phyloP scores from a whole-genome alignment of 2,888 invertebrate genomes.

The Nebria salina region DNA sequence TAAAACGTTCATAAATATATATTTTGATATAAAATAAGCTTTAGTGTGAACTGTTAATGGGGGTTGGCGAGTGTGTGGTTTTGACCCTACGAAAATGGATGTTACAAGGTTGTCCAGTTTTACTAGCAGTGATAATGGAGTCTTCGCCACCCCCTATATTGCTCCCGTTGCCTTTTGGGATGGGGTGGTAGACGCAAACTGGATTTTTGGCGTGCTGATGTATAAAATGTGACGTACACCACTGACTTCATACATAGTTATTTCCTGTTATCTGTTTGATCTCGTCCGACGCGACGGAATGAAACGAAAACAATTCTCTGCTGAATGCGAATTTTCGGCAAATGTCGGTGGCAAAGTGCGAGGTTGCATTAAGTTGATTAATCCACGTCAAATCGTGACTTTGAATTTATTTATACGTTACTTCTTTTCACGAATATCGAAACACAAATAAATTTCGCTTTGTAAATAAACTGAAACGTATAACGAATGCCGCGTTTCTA shows the following conservation, averaged over 20 bases:
- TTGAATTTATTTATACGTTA: too few relatives aligned
- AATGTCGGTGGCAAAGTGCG: neutral
- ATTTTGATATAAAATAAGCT: too few relatives aligned
- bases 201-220: neutral
- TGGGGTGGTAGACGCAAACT: neutral
- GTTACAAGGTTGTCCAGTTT: neutral
- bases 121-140: neutral
- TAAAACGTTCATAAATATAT: too few relatives aligned
- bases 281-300: neutral
- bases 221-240: neutral
- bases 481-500: too few relatives aligned
- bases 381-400: neutral
- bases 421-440: too few relatives aligned
- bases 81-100: conserved; percentile 1
- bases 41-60: too few relatives aligned
- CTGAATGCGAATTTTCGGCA: neutral
- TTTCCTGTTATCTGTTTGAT: neutral
- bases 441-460: too few relatives aligned
- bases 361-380: neutral
- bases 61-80: neutral
- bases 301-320: neutral
- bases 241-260: neutral
- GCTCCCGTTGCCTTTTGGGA: neutral
- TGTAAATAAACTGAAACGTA: too few relatives aligned
- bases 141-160: neutral